A percentile compares a stretch with the other conserved stretches of the same genome.
Conservation (phyloP, 2,797 vertebrate genomes). For the Gobionotothen gibberifrons region DNA sequence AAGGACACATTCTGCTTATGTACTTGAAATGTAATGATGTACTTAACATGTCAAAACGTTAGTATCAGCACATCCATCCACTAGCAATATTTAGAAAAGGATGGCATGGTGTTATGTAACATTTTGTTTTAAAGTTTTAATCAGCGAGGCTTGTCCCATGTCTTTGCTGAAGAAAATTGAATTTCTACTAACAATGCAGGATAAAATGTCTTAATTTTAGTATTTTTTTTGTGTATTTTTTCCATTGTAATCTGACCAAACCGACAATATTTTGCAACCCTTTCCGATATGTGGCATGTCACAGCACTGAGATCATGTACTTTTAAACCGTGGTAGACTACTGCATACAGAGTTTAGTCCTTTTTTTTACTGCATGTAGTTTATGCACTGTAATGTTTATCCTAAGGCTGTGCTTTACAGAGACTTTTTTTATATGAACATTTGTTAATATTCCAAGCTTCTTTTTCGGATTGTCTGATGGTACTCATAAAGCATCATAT, state of each 20-base stretch:
- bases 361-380: slow-evolving; percentile 74
- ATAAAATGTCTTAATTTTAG: slow-evolving; percentile 46
- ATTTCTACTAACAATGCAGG: slow-evolving; percentile 37
- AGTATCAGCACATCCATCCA: slow-evolving; percentile 42
- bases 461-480: slow-evolving; percentile 27
- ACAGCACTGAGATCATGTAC: slow-evolving; percentile 41
- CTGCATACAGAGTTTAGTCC: slow-evolving; percentile 13
- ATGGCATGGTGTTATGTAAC: slow-evolving; percentile 60
- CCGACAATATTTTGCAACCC: slow-evolving; percentile 44
- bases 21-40: slow-evolving; percentile 40
- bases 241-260: slow-evolving; percentile 52
- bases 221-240: slow-evolving; percentile 53
- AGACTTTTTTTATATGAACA: slow-evolving; percentile 61
- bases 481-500: slow-evolving; percentile 41
- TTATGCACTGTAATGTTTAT: slow-evolving; percentile 65
- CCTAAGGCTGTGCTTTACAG: slow-evolving; percentile 52
- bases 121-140: slow-evolving; percentile 50
- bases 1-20: slow-evolving; percentile 44
- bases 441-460: slow-evolving; percentile 49
- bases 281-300: slow-evolving; percentile 57
- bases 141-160: slow-evolving; percentile 33
- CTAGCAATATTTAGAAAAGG: slow-evolving; percentile 73
- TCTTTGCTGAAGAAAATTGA: slow-evolving; percentile 49
- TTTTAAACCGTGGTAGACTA: slow-evolving; percentile 18
- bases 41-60: slow-evolving; percentile 14